Evolutionary conservation across 2,888 invertebrate species (phyloP).

Genomic region (Melitaea athalia): DNA sequence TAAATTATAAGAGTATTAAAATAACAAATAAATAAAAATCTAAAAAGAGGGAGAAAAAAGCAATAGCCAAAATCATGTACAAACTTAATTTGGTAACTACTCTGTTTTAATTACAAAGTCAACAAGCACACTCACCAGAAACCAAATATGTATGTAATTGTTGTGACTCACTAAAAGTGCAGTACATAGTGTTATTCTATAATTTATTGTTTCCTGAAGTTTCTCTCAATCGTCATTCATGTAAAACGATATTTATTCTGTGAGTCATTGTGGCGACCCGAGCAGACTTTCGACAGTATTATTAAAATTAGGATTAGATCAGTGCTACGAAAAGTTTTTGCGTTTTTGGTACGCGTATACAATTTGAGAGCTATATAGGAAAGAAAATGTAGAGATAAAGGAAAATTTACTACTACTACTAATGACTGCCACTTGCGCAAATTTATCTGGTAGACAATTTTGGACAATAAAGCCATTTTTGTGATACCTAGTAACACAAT

Average conservation of each 20-base stretch:
- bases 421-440: too few species aligned
- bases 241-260: conserved; percentile 10
- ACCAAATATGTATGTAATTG: conserved; percentile 8
- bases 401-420: too few species aligned
- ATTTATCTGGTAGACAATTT: too few species aligned
- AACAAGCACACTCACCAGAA: background rate
- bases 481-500: too few species aligned
- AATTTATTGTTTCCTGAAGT: conserved; percentile 21
- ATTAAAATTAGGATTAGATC: background rate
- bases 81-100: background rate
- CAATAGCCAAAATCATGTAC: background rate
- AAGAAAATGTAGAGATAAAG: too few species aligned
- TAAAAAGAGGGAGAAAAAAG: too few species aligned
- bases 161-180: conserved; percentile 9
- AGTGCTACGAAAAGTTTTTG: too few species aligned
- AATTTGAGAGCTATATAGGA: too few species aligned
- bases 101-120: background rate
- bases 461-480: too few species aligned
- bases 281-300: conserved; percentile 16
- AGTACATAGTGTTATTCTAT: background rate
- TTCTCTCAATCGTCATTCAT: conserved; percentile 12
- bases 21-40: too few species aligned
- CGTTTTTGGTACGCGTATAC: too few species aligned
- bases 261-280: conserved; percentile 27
- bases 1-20: too few species aligned